A percentile compares a stretch with the other conserved stretches of the same genome.
Conservation (phyloP, 2,797 vertebrate genomes). For the Pelobates cultripes region DNA sequence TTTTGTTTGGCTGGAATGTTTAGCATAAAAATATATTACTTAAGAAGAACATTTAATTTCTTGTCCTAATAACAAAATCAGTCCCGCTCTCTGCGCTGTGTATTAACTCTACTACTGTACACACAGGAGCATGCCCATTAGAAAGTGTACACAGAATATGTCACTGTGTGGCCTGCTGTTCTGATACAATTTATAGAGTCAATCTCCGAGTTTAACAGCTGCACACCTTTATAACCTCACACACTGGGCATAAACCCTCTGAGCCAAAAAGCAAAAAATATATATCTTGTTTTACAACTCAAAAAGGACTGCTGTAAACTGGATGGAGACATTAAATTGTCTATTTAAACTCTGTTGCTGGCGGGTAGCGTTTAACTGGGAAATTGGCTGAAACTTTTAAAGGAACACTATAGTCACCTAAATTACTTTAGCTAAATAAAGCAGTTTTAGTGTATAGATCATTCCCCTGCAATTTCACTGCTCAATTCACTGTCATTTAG, state of each 20-base stretch:
- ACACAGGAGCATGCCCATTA: too few relatives aligned
- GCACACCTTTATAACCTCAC: conserved; percentile 11
- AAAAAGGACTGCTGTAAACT: conserved; percentile 9
- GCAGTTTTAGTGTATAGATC: too few relatives aligned
- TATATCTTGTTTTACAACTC: conserved; percentile 6
- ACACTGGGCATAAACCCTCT: conserved; percentile 9
- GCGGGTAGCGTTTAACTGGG: neutral
- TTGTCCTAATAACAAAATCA: neutral
- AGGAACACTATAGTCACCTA: too few relatives aligned
- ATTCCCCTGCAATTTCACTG: too few relatives aligned
- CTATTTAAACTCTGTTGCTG: conserved; percentile 1
- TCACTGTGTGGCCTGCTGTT: neutral
- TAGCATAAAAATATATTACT: too few relatives aligned
- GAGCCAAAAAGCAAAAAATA: conserved; percentile 12
- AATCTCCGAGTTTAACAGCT: conserved; percentile 1
- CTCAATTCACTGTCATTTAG: too few relatives aligned
- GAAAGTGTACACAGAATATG: too few relatives aligned
- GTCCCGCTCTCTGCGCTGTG: neutral
- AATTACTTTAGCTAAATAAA: too few relatives aligned
- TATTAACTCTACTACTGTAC: too few relatives aligned
- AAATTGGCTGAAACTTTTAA: neutral
- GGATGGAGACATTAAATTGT: neutral
- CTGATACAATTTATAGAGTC: conserved; percentile 7
- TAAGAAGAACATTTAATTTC: too few relatives aligned
- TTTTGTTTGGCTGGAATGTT: too few relatives aligned